Percentiles rank a stretch among this genome's conserved stretches.
These are phyloP conservation scores for Tortricodes alternella DNA, from an alignment of 2,888 invertebrate species.

Conservation along the genomic window DNA sequence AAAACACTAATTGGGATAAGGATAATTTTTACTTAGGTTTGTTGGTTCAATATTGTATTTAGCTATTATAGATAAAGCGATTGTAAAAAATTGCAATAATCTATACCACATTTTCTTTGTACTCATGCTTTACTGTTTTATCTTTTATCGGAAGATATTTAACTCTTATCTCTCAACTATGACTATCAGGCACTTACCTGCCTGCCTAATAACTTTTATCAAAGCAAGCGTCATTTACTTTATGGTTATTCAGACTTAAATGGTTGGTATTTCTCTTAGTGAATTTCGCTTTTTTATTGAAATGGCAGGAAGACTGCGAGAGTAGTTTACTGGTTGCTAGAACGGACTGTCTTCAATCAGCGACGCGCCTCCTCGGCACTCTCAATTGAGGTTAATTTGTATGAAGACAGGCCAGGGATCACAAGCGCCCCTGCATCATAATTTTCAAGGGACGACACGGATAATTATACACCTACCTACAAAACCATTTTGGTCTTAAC, in stretches of 20 bases:
- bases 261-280: slow-evolving; percentile 30
- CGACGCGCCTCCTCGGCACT: slow-evolving; percentile 75
- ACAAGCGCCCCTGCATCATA: slow-evolving; percentile 76
- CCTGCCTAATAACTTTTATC: slow-evolving; percentile 1
- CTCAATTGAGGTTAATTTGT: slow-evolving; percentile 82
- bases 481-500: slow-evolving; percentile 40
- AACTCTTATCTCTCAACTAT: slow-evolving; percentile 19
- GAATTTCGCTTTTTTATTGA: slow-evolving; percentile 48
- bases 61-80: not conserved
- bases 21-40: not conserved
- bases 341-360: slow-evolving; percentile 75
- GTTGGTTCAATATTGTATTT: no score
- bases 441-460: slow-evolving; percentile 40
- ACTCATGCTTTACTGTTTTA: slow-evolving; percentile 1
- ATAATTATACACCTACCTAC: slow-evolving; percentile 13
- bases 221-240: slow-evolving; percentile 2
- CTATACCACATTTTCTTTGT: slow-evolving; percentile 10
- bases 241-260: slow-evolving; percentile 2
- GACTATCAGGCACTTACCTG: slow-evolving; percentile 32
- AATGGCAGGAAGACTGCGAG: slow-evolving; percentile 54
- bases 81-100: not conserved
- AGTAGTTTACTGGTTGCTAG: slow-evolving; percentile 58
- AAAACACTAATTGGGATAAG: no score
- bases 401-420: slow-evolving; percentile 77
- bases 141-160: slow-evolving; percentile 24